Evolutionary conservation across 2,888 invertebrate genomes (phyloP).

Genomic region (Mythimna lalbum): DNA sequence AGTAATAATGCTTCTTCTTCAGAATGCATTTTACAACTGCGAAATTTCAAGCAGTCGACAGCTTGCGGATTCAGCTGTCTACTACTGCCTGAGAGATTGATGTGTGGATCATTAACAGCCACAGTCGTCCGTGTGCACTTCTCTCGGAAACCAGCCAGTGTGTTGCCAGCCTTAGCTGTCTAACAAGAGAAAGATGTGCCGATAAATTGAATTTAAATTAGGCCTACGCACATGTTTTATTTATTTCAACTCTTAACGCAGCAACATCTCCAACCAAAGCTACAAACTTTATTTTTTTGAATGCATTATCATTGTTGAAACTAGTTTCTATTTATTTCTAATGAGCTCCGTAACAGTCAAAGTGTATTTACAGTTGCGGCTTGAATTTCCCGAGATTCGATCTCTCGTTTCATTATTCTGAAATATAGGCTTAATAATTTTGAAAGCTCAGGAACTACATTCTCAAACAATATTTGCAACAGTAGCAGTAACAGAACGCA

Average conservation of each 20-base stretch:
- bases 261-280: slow-evolving; percentile 4
- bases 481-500: slow-evolving; percentile 36
- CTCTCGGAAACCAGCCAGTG: slow-evolving; percentile 33
- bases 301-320: neutral
- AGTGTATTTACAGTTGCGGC: slow-evolving; percentile 18
- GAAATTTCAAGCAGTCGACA: slow-evolving; percentile 46
- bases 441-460: slow-evolving; percentile 42
- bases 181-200: slow-evolving; percentile 52
- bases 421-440: slow-evolving; percentile 47
- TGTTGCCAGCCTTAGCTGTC: slow-evolving; percentile 39
- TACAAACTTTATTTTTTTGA: slow-evolving; percentile 3
- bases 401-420: slow-evolving; percentile 44
- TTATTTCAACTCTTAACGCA: slow-evolving; percentile 34
- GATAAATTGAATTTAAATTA: slow-evolving; percentile 60
- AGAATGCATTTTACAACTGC: slow-evolving; percentile 49
- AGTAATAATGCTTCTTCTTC: slow-evolving; percentile 53
- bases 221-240: slow-evolving; percentile 35
- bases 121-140: slow-evolving; percentile 33
- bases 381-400: slow-evolving; percentile 45
- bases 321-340: slow-evolving; percentile 8
- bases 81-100: slow-evolving; percentile 44
- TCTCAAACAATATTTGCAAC: slow-evolving; percentile 48
- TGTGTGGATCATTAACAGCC: slow-evolving; percentile 60
- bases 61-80: slow-evolving; percentile 56
- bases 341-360: slow-evolving; percentile 16